Evolutionary conservation across 2,797 vertebrate genomes (phyloP), one percentile per base, ranked within the genome.

Genomic region (Gymnocypris eckloni): DNA sequence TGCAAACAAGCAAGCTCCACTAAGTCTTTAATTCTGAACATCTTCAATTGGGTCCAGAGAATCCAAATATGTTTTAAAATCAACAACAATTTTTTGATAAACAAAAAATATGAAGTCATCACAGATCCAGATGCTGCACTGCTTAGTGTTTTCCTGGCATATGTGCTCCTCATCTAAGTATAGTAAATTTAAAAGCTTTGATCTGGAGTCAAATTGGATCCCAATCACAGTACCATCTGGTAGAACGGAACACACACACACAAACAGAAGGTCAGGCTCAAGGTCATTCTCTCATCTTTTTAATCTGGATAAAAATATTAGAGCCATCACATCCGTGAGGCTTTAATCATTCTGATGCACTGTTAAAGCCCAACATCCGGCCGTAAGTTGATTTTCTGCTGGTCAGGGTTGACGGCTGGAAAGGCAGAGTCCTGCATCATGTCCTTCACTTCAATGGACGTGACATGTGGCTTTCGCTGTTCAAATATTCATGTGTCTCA

Each of bases 281-380:
- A 95, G 93, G 93, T 92, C 93, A 92, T 85, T 90, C 90, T 91
- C 88, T 93, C 90, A 93, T 93, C 92, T 92, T 89, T 94, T 94
- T 95, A 95, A 95, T 94, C 93, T 94, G 94, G 94, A 95, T 95
- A 89, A 94, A 95, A 95, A 95, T 93, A 94, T 94, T 93, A 93
- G 85, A 91, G 89, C 92, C 93, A 92, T 94, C 90, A 91, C 89
- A 88, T 90, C 90, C 88, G 91, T 90, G 89, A 88, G 92, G 91
- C 91, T 94, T 95, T 94, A 94, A 94, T 95, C 92, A 95, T 93
- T 93, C 85, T 91, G 92, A 94, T 93, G 93, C 89, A 83, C 87
- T 1, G 87, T 93, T 94, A 92, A 94, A 95, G 91, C 64, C 72
- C 87, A 85, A 86, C 86, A 80, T 86, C 84, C 77, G 75, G 76